Evolutionary conservation across 2,888 invertebrate genomes (phyloP), one percentile per base, ranked within the genome.

Genomic region (Tachina grossa): DNA sequence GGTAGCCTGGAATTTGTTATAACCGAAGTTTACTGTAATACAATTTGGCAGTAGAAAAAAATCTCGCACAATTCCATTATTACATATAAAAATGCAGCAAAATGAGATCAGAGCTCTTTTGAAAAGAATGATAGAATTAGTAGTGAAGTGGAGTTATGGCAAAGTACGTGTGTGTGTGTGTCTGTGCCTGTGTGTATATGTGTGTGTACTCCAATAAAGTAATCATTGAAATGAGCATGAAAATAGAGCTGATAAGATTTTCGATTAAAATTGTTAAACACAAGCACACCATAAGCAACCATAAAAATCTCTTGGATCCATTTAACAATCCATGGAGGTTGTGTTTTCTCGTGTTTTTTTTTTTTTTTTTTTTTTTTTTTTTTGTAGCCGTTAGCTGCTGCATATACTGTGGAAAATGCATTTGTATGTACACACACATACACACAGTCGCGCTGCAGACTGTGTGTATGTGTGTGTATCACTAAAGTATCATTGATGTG

Each of bases 201-300:
- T 16, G 41, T 19, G 51, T 1, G 57, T 41, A 65, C 49, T 77
- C 71, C 71, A 59, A 71, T 77, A 72, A 72, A 83, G 76, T 77
- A 77, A 77, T 77, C 82, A 77, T 65, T 71, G 82, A 77, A 83
- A 71, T 65, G 69, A 83, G 77, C 82, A 83, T 71, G 47, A 83
- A 83, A 71, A 57, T 71, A 65, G 63, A 83, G 72, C 71, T 77
- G 83, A 83, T 83, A 83, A 83, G 71, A 83, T 83, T 77, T 77
- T 77, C 57, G 77, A 83, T 83, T 65, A 77, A 77, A 77, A 83
- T 72, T 66, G 71, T 66, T 72, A 43, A 65, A 71, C 55, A 77
- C 59, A 77, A 77, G 57, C 77, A 83, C 76, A 83, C 65, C 31
- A 77, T 53, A 72, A 65, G 43, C 16, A 66, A 43, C 81, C 74